These are phyloP conservation scores for Teleopsis dalmanni DNA, from an alignment of 1,140 invertebrate species.

Conservation along the genomic window DNA sequence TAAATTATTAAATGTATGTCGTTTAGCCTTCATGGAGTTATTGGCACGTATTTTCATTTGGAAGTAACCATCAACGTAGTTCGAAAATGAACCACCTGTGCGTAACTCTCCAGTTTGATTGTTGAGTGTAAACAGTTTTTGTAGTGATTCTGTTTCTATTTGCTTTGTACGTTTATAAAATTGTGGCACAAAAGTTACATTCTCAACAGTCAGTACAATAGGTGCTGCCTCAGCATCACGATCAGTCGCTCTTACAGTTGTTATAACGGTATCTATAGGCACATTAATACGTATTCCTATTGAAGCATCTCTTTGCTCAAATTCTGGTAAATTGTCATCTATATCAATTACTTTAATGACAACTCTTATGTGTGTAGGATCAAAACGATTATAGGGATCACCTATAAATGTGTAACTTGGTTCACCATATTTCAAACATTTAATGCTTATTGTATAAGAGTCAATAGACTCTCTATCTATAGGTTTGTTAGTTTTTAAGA, in stretches of 20 bases:
- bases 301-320: conserved; percentile 58
- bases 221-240: conserved; percentile 58
- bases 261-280: conserved; percentile 62
- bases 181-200: conserved; percentile 58
- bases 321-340: conserved; percentile 66
- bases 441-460: conserved; percentile 57
- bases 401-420: conserved; percentile 40
- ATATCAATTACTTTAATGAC: conserved; percentile 60
- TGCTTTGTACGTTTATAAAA: conserved; percentile 47
- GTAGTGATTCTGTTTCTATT: conserved; percentile 45
- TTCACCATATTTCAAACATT: conserved; percentile 50
- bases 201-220: conserved; percentile 57
- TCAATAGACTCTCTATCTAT: conserved; percentile 60
- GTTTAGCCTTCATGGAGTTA: conserved; percentile 48
- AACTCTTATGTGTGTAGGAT: conserved; percentile 62
- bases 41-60: conserved; percentile 56
- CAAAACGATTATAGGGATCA: conserved; percentile 46
- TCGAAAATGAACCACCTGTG: conserved; percentile 59
- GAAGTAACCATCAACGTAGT: conserved; percentile 65
- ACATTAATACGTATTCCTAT: conserved; percentile 68
- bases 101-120: conserved; percentile 59
- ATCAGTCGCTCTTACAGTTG: conserved; percentile 59
- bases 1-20: conserved; percentile 45
- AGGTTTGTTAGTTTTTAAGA: conserved; percentile 53
- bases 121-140: conserved; percentile 53